Percentiles rank a stretch among this genome's conserved stretches.
Conservation (phyloP, 2,113 vertebrate species). For the Carollia perspicillata region DNA sequence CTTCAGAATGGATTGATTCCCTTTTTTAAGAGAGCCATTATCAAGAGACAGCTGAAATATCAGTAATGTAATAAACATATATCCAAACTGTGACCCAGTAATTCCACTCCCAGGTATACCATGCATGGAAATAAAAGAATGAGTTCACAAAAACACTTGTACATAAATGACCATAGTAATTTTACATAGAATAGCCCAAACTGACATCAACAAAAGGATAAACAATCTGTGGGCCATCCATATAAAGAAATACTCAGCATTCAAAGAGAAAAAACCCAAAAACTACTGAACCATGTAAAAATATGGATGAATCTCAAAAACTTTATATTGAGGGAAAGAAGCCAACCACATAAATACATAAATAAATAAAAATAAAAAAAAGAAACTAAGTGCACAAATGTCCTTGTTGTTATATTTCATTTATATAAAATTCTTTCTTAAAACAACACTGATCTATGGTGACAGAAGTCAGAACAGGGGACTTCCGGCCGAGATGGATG, state of each 20-base stretch:
- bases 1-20: neutral
- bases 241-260: neutral
- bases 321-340: neutral
- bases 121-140: neutral
- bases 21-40: neutral
- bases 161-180: neutral
- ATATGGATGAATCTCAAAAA: neutral
- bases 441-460: neutral
- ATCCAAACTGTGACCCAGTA: neutral
- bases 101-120: neutral
- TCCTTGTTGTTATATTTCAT: neutral
- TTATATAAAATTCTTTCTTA: neutral
- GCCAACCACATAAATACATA: neutral
- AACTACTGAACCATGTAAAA: neutral
- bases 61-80: slow-evolving; percentile 12
- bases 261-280: neutral
- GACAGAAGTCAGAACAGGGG: neutral
- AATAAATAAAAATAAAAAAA: neutral
- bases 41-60: neutral
- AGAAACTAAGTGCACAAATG: neutral
- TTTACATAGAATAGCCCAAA: neutral
- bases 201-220: neutral
- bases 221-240: neutral
- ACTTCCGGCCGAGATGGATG: too few species aligned
- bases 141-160: neutral